Base-by-base conservation (phyloP, 1,140 invertebrate genomes). In the Octopus bimaculoides region DNA sequence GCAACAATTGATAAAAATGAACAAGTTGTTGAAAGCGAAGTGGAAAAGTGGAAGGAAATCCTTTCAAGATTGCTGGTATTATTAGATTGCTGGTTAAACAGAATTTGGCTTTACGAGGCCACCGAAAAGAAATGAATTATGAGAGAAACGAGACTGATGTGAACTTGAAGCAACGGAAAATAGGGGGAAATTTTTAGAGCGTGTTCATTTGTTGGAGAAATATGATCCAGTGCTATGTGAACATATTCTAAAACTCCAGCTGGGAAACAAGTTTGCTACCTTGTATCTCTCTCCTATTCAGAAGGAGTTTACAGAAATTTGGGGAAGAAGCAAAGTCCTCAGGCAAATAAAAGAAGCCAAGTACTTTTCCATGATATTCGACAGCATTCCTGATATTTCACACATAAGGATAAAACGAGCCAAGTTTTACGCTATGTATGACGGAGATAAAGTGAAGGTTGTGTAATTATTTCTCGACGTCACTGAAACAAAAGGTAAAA, bases 401-500 rank as follows among this genome's bases (percentile, higher is more conserved):
- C n/a, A n/a, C n/a, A 66, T 66, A 66, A 66, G 61, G 61, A 66
- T 66, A 9, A 66, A n/a, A 66, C 61, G 61, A 66, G 61, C 61
- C 61, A 66, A 66, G 61, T 66, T 66, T 66, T 66, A 66, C n/a
- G 61, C 61, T 66, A 66, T 66, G 61, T 10, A 10, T n/a, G 61
- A 66, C n/a, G 61, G 61, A 66, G n/a, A 66, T 66, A 66, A 66
- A 66, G 61, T 66, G 61, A 66, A 66, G 61, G n/a, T 66, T 66
- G 61, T 66, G 61, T 9, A 66, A 66, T 66, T n/a, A 66, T 66
- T 66, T 66, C 9, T 66, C n/a, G 61, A 66, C n/a, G 9, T 66
- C 61, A 66, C n/a, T 66, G 61, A 66, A 66, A 66, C 61, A 66
- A 66, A 66, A 66, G 61, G 61, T 66, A 66, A 66, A 66, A 66